A percentile compares a stretch with the other conserved stretches of the same genome.
These are phyloP conservation scores for Cantharis flavilabris DNA, from an alignment of 2,888 invertebrate genomes.

Conservation along the genomic window DNA sequence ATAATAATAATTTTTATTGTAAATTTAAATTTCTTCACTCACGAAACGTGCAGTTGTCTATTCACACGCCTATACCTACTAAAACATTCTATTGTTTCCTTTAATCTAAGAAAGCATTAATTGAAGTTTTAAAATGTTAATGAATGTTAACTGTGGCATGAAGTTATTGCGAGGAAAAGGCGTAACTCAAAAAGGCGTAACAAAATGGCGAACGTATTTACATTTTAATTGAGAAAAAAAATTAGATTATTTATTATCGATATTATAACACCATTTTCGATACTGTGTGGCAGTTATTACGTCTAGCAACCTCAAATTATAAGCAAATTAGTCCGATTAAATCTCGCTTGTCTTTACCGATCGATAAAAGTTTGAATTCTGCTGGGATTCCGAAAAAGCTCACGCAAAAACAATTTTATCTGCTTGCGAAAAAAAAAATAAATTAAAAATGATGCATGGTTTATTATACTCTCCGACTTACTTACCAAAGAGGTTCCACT, in stretches of 20 bases:
- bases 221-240: constrained; percentile 50
- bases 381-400: neutral
- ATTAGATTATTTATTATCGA: constrained; percentile 20
- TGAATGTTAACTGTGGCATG: constrained; percentile 43
- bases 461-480: neutral
- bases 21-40: neutral
- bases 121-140: constrained; percentile 40
- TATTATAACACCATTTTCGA: constrained; percentile 18
- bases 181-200: constrained; percentile 46
- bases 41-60: neutral
- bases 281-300: constrained; percentile 22
- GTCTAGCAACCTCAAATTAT: constrained; percentile 25
- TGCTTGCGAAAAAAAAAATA: neutral
- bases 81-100: constrained; percentile 25
- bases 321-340: constrained; percentile 7
- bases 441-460: neutral
- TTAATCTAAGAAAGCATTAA: constrained; percentile 24
- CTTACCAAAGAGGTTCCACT: neutral
- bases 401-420: neutral
- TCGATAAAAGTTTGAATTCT: neutral
- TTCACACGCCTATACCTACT: neutral
- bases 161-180: constrained; percentile 40
- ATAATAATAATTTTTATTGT: neutral
- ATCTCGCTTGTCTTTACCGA: constrained; percentile 13
- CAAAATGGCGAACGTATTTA: constrained; percentile 50